A percentile compares a stretch with the other conserved stretches of the same genome.
phyloP scores from a whole-genome alignment of 2,113 vertebrate genomes.

The Macaca mulatta region DNA sequence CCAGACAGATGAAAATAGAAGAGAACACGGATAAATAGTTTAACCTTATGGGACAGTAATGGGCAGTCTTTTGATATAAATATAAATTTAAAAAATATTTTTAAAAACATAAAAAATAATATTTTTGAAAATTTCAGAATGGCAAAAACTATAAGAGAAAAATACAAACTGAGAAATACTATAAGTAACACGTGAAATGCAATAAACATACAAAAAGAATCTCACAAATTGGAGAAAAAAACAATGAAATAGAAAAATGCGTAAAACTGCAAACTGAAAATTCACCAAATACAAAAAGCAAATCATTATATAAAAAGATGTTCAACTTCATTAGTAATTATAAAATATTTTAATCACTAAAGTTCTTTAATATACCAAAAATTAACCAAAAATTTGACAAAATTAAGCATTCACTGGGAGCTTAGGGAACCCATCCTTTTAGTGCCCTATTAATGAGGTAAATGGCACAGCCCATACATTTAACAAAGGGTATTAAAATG shows the following conservation, averaged over 20 bases:
- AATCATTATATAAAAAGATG: background rate
- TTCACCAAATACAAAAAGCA: background rate
- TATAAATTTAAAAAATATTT: background rate
- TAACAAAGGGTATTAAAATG: background rate
- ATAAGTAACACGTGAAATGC: background rate
- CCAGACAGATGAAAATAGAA: background rate
- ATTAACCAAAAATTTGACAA: background rate
- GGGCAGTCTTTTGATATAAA: background rate
- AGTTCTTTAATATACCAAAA: background rate
- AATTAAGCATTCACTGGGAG: no score
- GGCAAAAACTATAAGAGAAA: background rate
- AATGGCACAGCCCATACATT: background rate
- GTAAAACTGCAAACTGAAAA: background rate
- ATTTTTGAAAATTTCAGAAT: slow-evolving; percentile 14
- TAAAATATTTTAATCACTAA: background rate
- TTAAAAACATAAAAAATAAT: background rate
- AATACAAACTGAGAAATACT: background rate
- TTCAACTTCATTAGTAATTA: background rate
- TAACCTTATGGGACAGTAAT: background rate
- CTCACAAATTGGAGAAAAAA: background rate
- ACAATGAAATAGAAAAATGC: background rate
- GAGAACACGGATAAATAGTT: background rate
- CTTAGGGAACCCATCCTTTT: background rate
- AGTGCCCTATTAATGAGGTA: background rate
- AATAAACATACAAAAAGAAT: background rate